A percentile compares a stretch with the other conserved stretches of the same genome.
Evolutionary conservation across 2,888 invertebrate genomes (phyloP).

Genomic region (Lagria hirta): DNA sequence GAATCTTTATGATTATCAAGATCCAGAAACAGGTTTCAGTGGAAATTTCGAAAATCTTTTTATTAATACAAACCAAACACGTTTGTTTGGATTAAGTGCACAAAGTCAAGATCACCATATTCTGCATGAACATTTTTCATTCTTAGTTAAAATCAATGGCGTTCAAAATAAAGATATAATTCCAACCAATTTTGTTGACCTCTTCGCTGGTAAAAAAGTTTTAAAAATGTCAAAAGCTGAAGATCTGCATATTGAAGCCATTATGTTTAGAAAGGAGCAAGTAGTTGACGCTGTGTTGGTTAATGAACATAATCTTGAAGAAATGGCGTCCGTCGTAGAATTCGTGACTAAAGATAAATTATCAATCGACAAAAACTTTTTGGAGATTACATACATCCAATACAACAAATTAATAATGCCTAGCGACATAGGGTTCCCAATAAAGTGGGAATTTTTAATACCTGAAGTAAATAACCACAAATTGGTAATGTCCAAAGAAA

Average conservation of each 20-base stretch:
- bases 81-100: not conserved
- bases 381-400: conserved; percentile 31
- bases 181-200: conserved; percentile 1
- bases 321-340: conserved; percentile 4
- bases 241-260: conserved; percentile 8
- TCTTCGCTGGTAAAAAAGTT: no score
- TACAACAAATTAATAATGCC: conserved; percentile 38
- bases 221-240: no score
- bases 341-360: conserved; percentile 13
- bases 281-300: conserved; percentile 7
- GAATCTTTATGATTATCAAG: conserved; percentile 50
- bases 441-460: conserved; percentile 41
- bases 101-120: conserved; percentile 8
- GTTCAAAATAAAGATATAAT: not conserved
- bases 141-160: conserved; percentile 13
- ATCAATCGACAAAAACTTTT: conserved; percentile 1
- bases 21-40: conserved; percentile 52
- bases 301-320: conserved; percentile 10
- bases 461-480: conserved; percentile 42
- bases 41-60: conserved; percentile 42
- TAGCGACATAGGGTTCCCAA: conserved; percentile 53
- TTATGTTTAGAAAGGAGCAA: conserved; percentile 3
- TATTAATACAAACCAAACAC: conserved; percentile 27
- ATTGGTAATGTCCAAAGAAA: conserved; percentile 32
- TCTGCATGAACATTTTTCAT: conserved; percentile 5